These are phyloP conservation scores for Lethocerus indicus DNA, from an alignment of 1,140 invertebrate genomes.

Conservation along the genomic window DNA sequence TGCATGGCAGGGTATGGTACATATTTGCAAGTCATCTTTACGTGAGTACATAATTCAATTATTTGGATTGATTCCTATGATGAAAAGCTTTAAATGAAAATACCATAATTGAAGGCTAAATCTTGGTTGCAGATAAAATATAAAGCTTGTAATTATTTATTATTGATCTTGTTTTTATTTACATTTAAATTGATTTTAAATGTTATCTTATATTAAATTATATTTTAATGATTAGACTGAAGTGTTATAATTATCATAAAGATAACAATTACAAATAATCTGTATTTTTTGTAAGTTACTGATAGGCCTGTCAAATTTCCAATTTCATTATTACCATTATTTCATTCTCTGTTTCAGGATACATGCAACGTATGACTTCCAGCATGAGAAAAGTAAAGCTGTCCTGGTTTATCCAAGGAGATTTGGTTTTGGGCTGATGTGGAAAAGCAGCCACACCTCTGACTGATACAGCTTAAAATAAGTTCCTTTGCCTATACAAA, in stretches of 20 bases:
- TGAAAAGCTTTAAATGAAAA: not conserved
- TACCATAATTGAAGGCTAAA: not conserved
- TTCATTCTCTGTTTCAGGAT: conserved; percentile 14
- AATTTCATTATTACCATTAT: not conserved
- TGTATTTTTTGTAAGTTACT: not conserved
- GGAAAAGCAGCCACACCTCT: too few species aligned
- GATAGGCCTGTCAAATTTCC: not conserved
- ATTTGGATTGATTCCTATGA: not conserved
- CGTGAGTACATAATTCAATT: conserved; percentile 13
- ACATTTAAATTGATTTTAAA: too few species aligned
- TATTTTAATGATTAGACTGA: not conserved
- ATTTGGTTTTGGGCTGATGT: conserved; percentile 8
- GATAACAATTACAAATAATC: not conserved
- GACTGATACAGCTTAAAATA: too few species aligned
- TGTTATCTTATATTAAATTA: not conserved
- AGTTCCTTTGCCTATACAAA: too few species aligned
- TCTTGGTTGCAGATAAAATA: not conserved
- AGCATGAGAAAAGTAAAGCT: conserved; percentile 11
- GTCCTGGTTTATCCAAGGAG: conserved; percentile 2
- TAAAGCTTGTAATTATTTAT: not conserved
- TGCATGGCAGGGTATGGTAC: conserved; percentile 19
- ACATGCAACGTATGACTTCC: conserved; percentile 17
- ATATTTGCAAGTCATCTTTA: conserved; percentile 20
- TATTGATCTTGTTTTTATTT: not conserved
- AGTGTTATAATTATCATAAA: not conserved